Conservation (phyloP, 2,113 vertebrate genomes). For the Tauraco erythrolophus region DNA sequence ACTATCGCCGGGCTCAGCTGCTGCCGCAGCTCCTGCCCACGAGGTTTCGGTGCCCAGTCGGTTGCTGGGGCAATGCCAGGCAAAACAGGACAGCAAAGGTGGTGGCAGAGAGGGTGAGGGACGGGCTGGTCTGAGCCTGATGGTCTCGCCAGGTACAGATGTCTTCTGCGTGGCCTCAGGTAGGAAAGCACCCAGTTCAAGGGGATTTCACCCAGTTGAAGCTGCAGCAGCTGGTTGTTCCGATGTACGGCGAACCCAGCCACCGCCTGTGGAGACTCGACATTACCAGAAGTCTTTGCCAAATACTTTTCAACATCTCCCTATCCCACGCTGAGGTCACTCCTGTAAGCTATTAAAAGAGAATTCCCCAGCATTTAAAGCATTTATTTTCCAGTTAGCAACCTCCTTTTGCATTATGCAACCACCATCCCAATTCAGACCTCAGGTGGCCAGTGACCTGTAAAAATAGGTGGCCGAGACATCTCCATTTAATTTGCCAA, state of each 20-base stretch:
- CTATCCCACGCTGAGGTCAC: neutral
- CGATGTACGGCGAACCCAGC: fast-evolving
- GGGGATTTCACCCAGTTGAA: fast-evolving
- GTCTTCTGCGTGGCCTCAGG: neutral
- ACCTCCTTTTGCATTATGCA: neutral
- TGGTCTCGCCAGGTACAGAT: fast-evolving
- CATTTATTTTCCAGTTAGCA: neutral
- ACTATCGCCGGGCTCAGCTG: neutral
- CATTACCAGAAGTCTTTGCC: fast-evolving
- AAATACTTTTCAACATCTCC: neutral
- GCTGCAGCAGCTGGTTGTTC: fast-evolving
- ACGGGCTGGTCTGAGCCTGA: neutral
- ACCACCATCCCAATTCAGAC: neutral
- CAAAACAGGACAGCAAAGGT: fast-evolving
- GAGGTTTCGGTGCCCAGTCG: fast-evolving
- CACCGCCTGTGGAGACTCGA: neutral
- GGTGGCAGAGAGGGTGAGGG: neutral
- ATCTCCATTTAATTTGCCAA: fast-evolving
- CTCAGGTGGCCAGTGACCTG: neutral
- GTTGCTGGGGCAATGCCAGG: neutral
- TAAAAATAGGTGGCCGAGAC: fast-evolving
- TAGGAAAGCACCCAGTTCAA: neutral
- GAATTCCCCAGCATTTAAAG: neutral
- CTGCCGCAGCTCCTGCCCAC: neutral
- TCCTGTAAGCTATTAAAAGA: neutral